A percentile compares a stretch with the other conserved stretches of the same genome.
These are phyloP conservation scores for Nomada flava DNA, from an alignment of 2,888 invertebrate species.

Conservation along the genomic window DNA sequence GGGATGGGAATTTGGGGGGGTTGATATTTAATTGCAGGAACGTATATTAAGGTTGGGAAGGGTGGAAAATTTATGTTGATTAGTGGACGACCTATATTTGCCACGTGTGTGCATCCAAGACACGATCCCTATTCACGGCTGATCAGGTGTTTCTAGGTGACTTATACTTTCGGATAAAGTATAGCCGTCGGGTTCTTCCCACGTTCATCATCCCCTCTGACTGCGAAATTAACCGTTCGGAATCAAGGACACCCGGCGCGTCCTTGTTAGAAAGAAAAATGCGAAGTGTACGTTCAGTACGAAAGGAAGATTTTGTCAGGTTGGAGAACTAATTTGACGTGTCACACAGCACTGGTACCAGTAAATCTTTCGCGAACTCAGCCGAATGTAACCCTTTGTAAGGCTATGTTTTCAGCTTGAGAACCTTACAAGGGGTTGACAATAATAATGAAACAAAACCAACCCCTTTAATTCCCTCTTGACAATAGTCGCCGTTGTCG, in stretches of 20 bases:
- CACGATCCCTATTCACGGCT: conserved; percentile 10
- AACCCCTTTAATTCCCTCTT: neutral
- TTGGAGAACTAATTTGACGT: neutral
- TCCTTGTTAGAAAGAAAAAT: neutral
- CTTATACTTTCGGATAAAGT: conserved; percentile 30
- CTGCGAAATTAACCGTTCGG: conserved; percentile 12
- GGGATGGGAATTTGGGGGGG: too few relatives aligned
- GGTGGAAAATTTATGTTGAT: neutral
- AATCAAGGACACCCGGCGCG: neutral
- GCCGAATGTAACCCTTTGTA: conserved; percentile 15
- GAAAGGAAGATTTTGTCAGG: neutral
- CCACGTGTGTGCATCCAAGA: neutral
- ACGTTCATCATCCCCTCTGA: neutral
- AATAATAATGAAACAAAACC: too few relatives aligned
- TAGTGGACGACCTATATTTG: neutral
- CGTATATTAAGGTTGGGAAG: neutral
- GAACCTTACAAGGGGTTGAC: neutral
- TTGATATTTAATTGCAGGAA: too few relatives aligned
- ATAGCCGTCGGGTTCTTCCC: conserved; percentile 4
- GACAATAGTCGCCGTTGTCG: conserved; percentile 2
- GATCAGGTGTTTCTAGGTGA: conserved; percentile 39
- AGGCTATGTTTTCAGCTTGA: neutral
- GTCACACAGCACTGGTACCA: conserved; percentile 29
- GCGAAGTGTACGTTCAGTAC: too few relatives aligned
- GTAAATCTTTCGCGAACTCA: neutral